These are phyloP conservation scores for Sepiola atlantica DNA, from an alignment of 2,888 invertebrate genomes.

Conservation along the genomic window DNA sequence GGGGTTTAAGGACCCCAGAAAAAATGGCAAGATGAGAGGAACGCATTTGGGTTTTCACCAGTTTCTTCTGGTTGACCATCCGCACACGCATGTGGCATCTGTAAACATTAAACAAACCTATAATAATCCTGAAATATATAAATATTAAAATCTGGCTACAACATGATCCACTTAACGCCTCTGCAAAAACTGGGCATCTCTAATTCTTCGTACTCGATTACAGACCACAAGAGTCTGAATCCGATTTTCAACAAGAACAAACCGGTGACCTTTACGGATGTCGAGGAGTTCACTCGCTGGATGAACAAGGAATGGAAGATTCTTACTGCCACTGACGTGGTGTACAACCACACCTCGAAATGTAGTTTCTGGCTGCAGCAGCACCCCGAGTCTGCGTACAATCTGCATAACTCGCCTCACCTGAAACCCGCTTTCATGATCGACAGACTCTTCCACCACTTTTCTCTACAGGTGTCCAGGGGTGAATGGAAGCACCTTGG, in stretches of 20 bases:
- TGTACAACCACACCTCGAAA: conserved; percentile 97
- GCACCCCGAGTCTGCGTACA: conserved; percentile 94
- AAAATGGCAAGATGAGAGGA: no score
- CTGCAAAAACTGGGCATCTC: conserved; percentile 94
- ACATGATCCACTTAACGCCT: conserved; percentile 97
- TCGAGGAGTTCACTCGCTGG: conserved; percentile 84
- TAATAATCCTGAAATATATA: no score
- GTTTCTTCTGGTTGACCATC: no score
- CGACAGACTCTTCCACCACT: conserved; percentile 86
- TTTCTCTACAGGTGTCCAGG: conserved; percentile 83
- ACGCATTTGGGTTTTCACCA: no score
- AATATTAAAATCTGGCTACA: conserved; percentile 96
- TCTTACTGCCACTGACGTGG: conserved; percentile 94
- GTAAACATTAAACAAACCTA: no score
- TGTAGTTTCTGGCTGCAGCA: conserved; percentile 90
- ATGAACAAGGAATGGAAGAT: conserved; percentile 92
- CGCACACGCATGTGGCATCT: no score
- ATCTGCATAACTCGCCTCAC: conserved; percentile 91
- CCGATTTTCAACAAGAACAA: conserved; percentile 80
- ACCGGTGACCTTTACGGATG: conserved; percentile 81
- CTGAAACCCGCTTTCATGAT: conserved; percentile 94
- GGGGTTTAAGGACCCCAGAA: no score
- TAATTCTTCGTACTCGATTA: conserved; percentile 92
- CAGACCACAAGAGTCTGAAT: conserved; percentile 89
- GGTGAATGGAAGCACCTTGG: conserved; percentile 84